A percentile compares a stretch with the other conserved stretches of the same genome.
These are phyloP conservation scores for Drosophila tanythrix DNA, from an alignment of 2,888 invertebrate genomes.

Conservation along the genomic window DNA sequence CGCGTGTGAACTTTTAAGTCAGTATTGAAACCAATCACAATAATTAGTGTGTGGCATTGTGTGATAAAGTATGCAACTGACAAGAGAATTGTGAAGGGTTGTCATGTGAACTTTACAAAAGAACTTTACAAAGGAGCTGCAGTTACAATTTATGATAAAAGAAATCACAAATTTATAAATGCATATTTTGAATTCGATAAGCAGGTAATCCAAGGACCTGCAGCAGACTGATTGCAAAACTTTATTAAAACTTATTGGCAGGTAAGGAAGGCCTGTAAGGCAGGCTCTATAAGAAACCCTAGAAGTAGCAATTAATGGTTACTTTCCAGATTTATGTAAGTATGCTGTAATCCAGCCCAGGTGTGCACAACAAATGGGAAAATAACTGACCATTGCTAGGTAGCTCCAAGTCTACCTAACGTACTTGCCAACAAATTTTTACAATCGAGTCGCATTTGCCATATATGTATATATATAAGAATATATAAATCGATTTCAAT, in stretches of 20 bases:
- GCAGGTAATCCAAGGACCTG: neutral
- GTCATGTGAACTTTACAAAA: no score
- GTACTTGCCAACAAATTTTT: neutral
- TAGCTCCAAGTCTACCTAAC: neutral
- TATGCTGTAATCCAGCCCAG: constrained; percentile 14
- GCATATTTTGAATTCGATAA: neutral
- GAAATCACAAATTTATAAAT: no score
- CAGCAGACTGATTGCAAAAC: neutral
- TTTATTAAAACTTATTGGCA: constrained; percentile 14
- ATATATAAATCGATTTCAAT: constrained; percentile 22
- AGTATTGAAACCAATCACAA: neutral
- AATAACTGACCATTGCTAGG: neutral
- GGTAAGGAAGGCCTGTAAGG: neutral
- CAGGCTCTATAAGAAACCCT: constrained; percentile 18
- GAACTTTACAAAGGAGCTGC: no score
- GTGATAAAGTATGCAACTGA: neutral
- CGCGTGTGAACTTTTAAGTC: neutral
- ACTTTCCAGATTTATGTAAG: neutral
- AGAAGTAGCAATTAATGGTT: neutral
- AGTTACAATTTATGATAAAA: neutral
- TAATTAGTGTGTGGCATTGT: neutral
- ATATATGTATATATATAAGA: constrained; percentile 21
- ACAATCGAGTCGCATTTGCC: constrained; percentile 6
- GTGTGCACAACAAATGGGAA: constrained; percentile 2
- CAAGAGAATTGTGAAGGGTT: neutral